Evolutionary conservation across 2,888 invertebrate species (phyloP).

Genomic region (Spodoptera exigua): DNA sequence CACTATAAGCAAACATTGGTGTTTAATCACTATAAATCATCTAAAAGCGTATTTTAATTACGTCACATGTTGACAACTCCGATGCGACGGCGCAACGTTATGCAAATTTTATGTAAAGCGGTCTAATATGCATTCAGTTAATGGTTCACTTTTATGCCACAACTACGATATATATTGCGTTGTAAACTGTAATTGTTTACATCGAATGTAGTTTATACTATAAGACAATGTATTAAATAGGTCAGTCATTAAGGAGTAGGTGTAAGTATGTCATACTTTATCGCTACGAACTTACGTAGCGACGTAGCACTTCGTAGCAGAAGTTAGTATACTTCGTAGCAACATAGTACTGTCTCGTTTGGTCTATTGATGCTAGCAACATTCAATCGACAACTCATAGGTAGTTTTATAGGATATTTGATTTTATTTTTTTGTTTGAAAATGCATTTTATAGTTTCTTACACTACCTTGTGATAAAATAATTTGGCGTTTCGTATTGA

Average conservation of each 20-base stretch:
- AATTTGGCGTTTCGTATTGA: too few species aligned
- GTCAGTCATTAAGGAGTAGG: background rate
- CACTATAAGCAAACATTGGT: conserved; percentile 41
- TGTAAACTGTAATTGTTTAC: conserved; percentile 39
- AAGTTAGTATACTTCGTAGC: too few species aligned
- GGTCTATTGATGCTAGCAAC: too few species aligned
- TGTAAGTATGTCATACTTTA: too few species aligned
- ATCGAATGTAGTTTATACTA: conserved; percentile 9
- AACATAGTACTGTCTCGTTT: too few species aligned
- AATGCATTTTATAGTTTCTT: too few species aligned
- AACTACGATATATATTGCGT: conserved; percentile 42
- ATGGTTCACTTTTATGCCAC: conserved; percentile 58
- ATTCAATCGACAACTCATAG: too few species aligned
- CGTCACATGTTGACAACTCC: conserved; percentile 59
- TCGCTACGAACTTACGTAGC: too few species aligned
- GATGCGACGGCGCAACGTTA: conserved; percentile 55
- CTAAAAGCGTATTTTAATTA: conserved; percentile 65
- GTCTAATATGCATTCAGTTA: conserved; percentile 62
- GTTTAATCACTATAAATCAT: conserved; percentile 61
- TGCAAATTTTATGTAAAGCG: conserved; percentile 75
- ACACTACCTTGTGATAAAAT: too few species aligned
- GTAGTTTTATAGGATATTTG: too few species aligned
- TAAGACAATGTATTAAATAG: conserved; percentile 1
- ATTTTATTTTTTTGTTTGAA: too few species aligned
- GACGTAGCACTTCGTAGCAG: too few species aligned